phyloP scores from a whole-genome alignment of 2,113 vertebrate genomes.

The Vicugna pacos region DNA sequence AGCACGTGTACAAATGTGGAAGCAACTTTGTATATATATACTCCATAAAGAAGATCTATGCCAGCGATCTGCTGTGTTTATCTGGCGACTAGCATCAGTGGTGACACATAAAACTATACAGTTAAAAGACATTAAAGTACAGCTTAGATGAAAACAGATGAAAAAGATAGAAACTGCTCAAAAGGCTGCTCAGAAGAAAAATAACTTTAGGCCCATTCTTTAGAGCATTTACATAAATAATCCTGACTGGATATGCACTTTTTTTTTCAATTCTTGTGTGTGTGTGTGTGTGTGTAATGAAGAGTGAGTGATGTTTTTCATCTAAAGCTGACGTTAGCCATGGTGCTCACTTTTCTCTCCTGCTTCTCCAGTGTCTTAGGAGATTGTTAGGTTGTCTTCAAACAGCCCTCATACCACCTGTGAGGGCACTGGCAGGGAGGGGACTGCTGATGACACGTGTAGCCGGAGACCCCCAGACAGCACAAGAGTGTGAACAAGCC shows the following conservation, averaged over 20 bases:
- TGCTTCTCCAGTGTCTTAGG: not conserved
- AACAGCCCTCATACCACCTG: not conserved
- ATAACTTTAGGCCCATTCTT: conserved; percentile 71
- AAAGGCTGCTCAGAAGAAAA: conserved; percentile 74
- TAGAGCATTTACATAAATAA: conserved; percentile 81
- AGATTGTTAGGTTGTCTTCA: not conserved
- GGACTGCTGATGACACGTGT: not conserved
- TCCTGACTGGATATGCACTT: conserved; percentile 27
- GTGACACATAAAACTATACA: conserved; percentile 82
- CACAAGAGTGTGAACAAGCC: not conserved
- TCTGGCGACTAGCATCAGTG: conserved; percentile 75
- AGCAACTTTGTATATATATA: conserved; percentile 77
- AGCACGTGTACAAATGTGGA: conserved; percentile 74
- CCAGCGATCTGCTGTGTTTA: conserved; percentile 75
- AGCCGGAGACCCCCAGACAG: not conserved
- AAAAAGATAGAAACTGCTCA: conserved; percentile 79
- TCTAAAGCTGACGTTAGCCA: not conserved
- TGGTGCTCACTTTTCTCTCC: not conserved
- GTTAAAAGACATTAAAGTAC: conserved; percentile 81
- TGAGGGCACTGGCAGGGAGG: not conserved
- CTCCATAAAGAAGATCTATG: conserved; percentile 81
- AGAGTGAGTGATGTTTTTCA: not conserved
- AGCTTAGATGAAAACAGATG: conserved; percentile 81
- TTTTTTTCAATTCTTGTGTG: not conserved
- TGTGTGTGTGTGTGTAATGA: not conserved